Evolutionary conservation across 2,888 invertebrate species (phyloP), one percentile per base, ranked within the genome.

Genomic region (Thysanoteuthis rhombus): DNA sequence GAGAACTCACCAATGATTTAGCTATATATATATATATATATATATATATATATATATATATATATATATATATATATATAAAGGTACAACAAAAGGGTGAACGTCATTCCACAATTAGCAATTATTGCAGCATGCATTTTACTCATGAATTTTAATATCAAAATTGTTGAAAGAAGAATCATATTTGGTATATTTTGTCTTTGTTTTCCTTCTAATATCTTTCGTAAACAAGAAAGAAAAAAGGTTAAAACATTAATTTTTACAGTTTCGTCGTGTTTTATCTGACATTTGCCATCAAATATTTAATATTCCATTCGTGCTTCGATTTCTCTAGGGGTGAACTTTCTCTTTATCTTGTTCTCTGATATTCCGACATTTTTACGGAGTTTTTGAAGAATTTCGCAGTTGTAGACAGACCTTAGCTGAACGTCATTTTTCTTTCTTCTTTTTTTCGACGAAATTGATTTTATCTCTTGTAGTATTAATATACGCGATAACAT

Each of bases 251-350:
- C 75, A 75, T 36, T n/a, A 75, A 75, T 75, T 75, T 75, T 75
- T 12, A 75, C 75, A 36, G 75, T 75, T 75, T 75, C 75, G 12
- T 75, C 75, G 8, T 75, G 75, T 75, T 75, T 75, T 75, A 75
- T 75, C 75, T 75, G 75, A 75, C 75, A 75, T 75, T 75, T 75
- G 75, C 75, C 75, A 75, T 75, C 75, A 75, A 75, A 75, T 75
- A 75, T 75, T 75, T 75, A 75, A 75, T 75, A 75, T 75, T 75
- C 75, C n/a, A 75, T 75, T 75, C 75, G n/a, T 75, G 75, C 75
- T 75, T 75, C 75, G 75, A 75, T 75, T 75, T 75, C 75, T 75
- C 75, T 75, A n/a, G 75, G 75, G 75, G 75, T 75, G 75, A 75
- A 75, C 75, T 75, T n/a, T 6, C n/a, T 36, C 75, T n/a, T 75